Conservation (phyloP, 2,113 vertebrate species). For the Ctenomys sociabilis region DNA sequence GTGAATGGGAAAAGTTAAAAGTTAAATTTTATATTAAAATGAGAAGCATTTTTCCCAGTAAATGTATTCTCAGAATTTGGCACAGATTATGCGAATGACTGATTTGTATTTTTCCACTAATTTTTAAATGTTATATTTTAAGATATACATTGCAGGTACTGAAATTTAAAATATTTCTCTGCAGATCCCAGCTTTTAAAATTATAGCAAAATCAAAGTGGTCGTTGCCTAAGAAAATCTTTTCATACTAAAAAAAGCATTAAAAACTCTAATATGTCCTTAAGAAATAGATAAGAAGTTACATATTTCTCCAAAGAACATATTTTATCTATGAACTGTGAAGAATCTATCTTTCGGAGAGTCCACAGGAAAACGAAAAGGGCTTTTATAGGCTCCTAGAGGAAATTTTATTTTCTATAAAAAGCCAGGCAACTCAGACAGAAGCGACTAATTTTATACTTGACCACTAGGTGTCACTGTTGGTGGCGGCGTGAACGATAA, state of each 20-base stretch:
- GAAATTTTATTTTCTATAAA: conserved; percentile 36
- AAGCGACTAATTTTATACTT: conserved; percentile 61
- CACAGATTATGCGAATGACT: conserved; percentile 39
- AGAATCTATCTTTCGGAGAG: not conserved
- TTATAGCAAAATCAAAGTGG: conserved; percentile 59
- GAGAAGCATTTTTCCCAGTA: conserved; percentile 19
- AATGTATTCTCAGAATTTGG: conserved; percentile 1
- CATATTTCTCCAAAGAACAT: not conserved
- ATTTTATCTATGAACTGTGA: not conserved
- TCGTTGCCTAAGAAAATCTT: not conserved
- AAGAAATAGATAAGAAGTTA: not conserved
- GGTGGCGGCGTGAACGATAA: conserved; percentile 59
- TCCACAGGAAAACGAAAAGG: not conserved
- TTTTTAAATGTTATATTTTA: conserved; percentile 43
- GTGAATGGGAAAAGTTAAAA: conserved; percentile 4
- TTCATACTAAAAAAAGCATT: conserved; percentile 10
- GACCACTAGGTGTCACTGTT: conserved; percentile 85
- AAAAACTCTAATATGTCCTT: not conserved
- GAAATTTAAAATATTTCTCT: conserved; percentile 39
- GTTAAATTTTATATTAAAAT: conserved; percentile 17
- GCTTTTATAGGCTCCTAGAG: conserved; percentile 19
- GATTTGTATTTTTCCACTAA: not conserved
- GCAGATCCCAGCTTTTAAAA: conserved; percentile 9
- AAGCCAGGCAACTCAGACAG: not conserved
- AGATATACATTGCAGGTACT: not conserved